Percentiles rank a stretch among this genome's conserved stretches.
phyloP scores from a whole-genome alignment of 2,888 invertebrate species.

The Sinotaia quadrata region DNA sequence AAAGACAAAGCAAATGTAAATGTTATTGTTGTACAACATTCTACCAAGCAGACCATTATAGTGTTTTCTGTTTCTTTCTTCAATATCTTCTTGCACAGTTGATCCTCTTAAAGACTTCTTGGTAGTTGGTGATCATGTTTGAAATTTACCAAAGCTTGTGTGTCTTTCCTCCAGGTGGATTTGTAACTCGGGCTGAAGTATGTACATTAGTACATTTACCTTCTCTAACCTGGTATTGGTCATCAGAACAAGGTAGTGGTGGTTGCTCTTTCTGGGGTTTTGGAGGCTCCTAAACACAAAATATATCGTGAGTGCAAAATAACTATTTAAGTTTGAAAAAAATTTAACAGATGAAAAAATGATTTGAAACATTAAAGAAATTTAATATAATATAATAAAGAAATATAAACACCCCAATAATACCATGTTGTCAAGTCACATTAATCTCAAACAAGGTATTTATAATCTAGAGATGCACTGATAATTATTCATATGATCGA shows the following conservation, averaged over 20 bases:
- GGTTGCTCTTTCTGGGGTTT: slow-evolving; percentile 27
- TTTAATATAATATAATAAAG: not conserved
- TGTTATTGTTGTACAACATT: too few relatives aligned
- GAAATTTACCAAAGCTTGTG: slow-evolving; percentile 41
- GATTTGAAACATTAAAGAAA: not conserved
- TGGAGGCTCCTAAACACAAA: slow-evolving; percentile 20
- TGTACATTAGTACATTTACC: slow-evolving; percentile 34
- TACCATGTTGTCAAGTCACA: too few relatives aligned
- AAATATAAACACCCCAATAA: not conserved
- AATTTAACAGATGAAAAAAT: not conserved
- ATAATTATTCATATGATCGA: too few relatives aligned
- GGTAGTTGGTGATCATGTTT: too few relatives aligned
- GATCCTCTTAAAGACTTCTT: too few relatives aligned
- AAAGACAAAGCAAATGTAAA: too few relatives aligned
- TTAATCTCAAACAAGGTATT: too few relatives aligned
- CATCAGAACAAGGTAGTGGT: slow-evolving; percentile 25
- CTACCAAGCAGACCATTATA: too few relatives aligned
- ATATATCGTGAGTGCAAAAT: too few relatives aligned
- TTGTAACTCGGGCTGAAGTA: slow-evolving; percentile 39
- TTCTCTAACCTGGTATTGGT: slow-evolving; percentile 22
- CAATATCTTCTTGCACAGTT: too few relatives aligned
- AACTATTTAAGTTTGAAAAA: not conserved
- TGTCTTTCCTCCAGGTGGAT: slow-evolving; percentile 43
- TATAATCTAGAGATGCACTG: too few relatives aligned
- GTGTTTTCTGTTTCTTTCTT: too few relatives aligned